A percentile compares a stretch with the other conserved stretches of the same genome.
Evolutionary conservation across 1,140 invertebrate genomes (phyloP).

Genomic region (Camponotus pennsylvanicus): DNA sequence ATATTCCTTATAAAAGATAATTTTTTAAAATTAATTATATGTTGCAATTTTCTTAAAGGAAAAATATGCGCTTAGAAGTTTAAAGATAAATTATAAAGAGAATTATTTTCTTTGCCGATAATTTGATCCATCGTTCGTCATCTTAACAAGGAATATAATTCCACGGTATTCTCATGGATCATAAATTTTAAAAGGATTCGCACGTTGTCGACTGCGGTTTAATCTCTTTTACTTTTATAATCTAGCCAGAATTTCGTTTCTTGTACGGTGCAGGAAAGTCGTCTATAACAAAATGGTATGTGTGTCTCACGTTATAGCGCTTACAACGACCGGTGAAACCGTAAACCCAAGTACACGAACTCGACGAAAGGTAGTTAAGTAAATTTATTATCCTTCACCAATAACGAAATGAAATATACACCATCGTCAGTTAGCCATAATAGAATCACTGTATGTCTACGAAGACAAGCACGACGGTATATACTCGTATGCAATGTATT

Average conservation of each 20-base stretch:
- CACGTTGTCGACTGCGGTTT: constrained; percentile 10
- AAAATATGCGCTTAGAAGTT: neutral
- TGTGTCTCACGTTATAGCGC: constrained; percentile 60
- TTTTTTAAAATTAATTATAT: constrained; percentile 15
- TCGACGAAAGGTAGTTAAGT: constrained; percentile 61
- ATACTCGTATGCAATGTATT: neutral
- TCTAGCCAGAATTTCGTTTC: constrained; percentile 23
- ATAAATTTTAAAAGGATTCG: constrained; percentile 17
- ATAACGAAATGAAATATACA: constrained; percentile 61
- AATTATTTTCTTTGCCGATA: neutral
- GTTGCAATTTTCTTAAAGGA: neutral
- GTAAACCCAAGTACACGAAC: neutral
- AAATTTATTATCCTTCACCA: constrained; percentile 65
- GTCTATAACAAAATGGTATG: constrained; percentile 18
- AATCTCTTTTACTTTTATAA: constrained; percentile 40
- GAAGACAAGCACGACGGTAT: constrained; percentile 18
- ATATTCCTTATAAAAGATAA: neutral
- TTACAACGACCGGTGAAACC: constrained; percentile 47
- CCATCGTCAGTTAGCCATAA: constrained; percentile 44
- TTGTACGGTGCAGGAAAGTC: neutral
- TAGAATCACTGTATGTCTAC: constrained; percentile 41
- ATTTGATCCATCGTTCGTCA: neutral
- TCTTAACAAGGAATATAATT: constrained; percentile 5
- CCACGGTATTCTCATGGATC: neutral
- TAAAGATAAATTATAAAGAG: neutral